Evolutionary conservation across 2,888 invertebrate species (phyloP), one percentile per base, ranked within the genome.

Genomic region (Tetropium fuscum): DNA sequence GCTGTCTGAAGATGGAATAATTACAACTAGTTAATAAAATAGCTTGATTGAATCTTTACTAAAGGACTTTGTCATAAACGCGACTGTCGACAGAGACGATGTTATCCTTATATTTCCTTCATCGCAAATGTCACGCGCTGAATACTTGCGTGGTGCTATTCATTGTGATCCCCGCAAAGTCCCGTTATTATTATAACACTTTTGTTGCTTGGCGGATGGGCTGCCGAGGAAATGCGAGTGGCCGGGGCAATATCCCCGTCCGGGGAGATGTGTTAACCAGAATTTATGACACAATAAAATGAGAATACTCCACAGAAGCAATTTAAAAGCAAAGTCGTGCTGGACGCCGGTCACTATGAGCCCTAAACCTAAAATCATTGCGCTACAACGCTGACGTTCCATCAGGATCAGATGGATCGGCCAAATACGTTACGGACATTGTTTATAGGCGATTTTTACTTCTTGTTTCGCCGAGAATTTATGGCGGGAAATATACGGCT

Each of bases 261-360:
- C 10, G 8, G 20, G 25, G 25, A 20, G 53, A 44, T 44, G 54
- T 36, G 54, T 54, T 54, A 54, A 54, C 43, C 45, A 25, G 45
- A 54, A 54, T 54, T 54, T 54, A 54, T 54, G 54, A 38, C 54
- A 54, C 54, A 38, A 54, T 54, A 54, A 54, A 54, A 44, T 30
- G 44, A 22, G 34, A 27, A 54, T 44, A 54, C 54, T 44, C 54
- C 25, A 11, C 32, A 51, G 59, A 51, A 53, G 51, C 63, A 57
- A 59, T 63, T 63, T 63, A 57, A 63, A 63, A 63, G 51, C 58
- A 53, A 58, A 56, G 48, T 55, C 55, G 55, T 56, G 54, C 59
- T 57, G 51, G 51, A 38, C 51, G 27, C 25, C 51, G 38, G 25
- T 27, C 40, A 40, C 38, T 40, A 6, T 20, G 38, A 34, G 13